These are phyloP conservation scores for Apodemia duryi DNA, from an alignment of 2,888 invertebrate species.

Conservation along the genomic window DNA sequence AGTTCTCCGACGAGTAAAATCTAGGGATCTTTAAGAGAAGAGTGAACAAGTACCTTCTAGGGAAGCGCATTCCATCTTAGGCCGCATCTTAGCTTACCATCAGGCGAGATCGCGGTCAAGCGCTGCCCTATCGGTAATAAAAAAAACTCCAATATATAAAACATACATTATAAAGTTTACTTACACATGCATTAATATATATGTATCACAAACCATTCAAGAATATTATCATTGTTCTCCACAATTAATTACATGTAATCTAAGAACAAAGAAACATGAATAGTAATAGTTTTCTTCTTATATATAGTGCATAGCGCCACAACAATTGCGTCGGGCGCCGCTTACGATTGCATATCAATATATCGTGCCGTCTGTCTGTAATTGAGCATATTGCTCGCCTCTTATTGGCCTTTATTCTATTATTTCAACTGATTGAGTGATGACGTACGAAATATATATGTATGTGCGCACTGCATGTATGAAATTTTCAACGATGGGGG, in stretches of 20 bases:
- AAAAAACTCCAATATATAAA: too few species aligned
- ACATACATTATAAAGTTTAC: too few species aligned
- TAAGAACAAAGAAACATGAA: slow-evolving; percentile 12
- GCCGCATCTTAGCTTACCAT: too few species aligned
- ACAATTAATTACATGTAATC: slow-evolving; percentile 5
- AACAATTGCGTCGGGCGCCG: slow-evolving; percentile 61
- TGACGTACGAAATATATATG: neutral
- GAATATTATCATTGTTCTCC: neutral
- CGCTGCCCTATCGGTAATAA: too few species aligned
- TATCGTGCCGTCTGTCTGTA: slow-evolving; percentile 48
- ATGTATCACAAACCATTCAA: too few species aligned
- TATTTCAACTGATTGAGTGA: slow-evolving; percentile 32
- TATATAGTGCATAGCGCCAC: slow-evolving; percentile 8
- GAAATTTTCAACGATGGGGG: neutral
- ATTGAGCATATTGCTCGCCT: slow-evolving; percentile 59
- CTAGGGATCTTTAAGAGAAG: too few species aligned
- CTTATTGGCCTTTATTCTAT: slow-evolving; percentile 64
- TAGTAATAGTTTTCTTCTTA: slow-evolving; percentile 9
- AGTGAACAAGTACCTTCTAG: too few species aligned
- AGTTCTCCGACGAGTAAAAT: too few species aligned
- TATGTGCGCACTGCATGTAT: neutral
- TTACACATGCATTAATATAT: too few species aligned
- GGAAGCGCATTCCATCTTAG: too few species aligned
- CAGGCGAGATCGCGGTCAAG: too few species aligned
- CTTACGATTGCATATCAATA: slow-evolving; percentile 66